These are phyloP conservation scores for Colletes collaris DNA, from an alignment of 2,888 invertebrate genomes.

Conservation along the genomic window DNA sequence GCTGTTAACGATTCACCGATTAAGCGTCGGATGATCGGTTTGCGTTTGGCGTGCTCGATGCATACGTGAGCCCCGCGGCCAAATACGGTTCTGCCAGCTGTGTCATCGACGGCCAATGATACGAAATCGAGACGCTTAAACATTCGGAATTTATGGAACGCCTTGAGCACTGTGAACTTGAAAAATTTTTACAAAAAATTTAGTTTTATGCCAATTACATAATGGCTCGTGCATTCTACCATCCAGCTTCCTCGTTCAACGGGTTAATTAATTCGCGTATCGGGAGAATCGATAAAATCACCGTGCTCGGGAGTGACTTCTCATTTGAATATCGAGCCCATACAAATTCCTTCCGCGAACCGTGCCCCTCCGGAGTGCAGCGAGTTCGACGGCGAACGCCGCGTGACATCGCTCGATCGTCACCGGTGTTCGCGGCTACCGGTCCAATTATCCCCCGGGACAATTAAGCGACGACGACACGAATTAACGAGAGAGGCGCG, in stretches of 20 bases:
- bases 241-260: conserved; percentile 40
- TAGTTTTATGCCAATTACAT: no score
- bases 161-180: not conserved
- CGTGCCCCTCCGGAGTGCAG: not conserved
- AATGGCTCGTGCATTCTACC: not conserved
- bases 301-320: conserved; percentile 7
- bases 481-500: conserved; percentile 57
- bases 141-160: not conserved
- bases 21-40: conserved; percentile 57
- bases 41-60: conserved; percentile 69
- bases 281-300: conserved; percentile 29
- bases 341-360: conserved; percentile 22
- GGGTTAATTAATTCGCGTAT: conserved; percentile 38
- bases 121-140: conserved; percentile 14
- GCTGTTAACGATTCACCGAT: conserved; percentile 63
- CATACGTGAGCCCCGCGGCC: conserved; percentile 72
- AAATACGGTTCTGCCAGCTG: conserved; percentile 75
- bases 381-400: no score
- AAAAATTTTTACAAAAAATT: not conserved
- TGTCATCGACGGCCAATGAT: conserved; percentile 67
- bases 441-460: conserved; percentile 68
- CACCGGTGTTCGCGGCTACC: conserved; percentile 41
- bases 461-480: conserved; percentile 65
- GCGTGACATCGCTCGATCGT: conserved; percentile 54
- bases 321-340: conserved; percentile 43